Base-by-base conservation (phyloP, 1,140 invertebrate genomes). In the Venustaconcha ellipsiformis region DNA sequence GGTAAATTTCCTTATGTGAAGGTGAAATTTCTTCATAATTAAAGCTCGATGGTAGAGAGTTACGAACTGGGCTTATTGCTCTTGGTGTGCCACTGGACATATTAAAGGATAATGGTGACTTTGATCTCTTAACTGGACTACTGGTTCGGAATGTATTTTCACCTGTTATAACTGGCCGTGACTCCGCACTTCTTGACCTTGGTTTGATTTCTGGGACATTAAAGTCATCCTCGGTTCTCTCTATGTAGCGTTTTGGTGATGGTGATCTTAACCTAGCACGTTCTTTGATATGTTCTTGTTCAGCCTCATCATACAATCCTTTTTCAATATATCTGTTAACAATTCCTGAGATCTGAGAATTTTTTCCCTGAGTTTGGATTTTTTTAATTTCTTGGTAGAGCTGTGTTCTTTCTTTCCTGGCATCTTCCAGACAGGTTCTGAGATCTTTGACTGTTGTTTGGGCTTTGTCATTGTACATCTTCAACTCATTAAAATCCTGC, bases 1-100 rank as follows among this genome's bases (percentile, higher is more conserved):
- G 86, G 64, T 87, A 87, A 48, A 87, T 87, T 74, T 86, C 84
- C 37, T 75, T 74, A 26, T 81, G 73, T n/a, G 75, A 65, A 6
- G 84, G 83, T 11, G 84, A 86, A 59, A 82, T 67, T 26, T 85
- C 83, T 14, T 86, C 82, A 64, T 73, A 81, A 57, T 75, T 81
- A 67, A 78, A 82, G 71, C 70, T 59, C 55, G 66, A 30, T 67
- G 59, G n/a, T 78, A 66, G 48, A 30, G 48, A 56, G 75, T 67
- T 58, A 17, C 14, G 15, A 37, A 67, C 58, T 14, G 67, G 65
- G 18, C 67, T 72, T 15, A 67, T 57, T 48, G 77, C 67, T 17
- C 62, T 56, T 5, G 76, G 65, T 17, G 70, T 65, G 30, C 65
- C 57, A 59, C 71, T 68, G 30, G 60, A 63, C 18, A 74, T 60